These are phyloP conservation scores for Mormyrus hasselquistii DNA, from an alignment of 2,797 vertebrate genomes.

Conservation along the genomic window DNA sequence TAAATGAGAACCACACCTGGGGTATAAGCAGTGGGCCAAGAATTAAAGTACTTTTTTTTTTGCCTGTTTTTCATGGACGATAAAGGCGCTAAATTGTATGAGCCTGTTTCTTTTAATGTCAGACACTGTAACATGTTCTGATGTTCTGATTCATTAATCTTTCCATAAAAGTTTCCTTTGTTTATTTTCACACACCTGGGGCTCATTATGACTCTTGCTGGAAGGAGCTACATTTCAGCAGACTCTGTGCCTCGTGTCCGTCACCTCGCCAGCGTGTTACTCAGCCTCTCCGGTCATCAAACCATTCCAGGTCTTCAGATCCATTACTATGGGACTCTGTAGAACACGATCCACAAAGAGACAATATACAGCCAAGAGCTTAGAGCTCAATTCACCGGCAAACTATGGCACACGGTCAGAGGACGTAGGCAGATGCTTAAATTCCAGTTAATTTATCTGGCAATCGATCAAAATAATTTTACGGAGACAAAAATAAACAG, in stretches of 20 bases:
- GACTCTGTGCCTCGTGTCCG: background rate
- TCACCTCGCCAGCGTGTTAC: background rate
- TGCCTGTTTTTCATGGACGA: background rate
- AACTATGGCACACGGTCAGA: background rate
- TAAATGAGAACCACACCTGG: background rate
- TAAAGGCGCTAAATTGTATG: background rate
- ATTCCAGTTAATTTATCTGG: background rate
- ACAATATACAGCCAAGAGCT: background rate
- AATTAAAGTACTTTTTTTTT: background rate
- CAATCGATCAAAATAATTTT: background rate
- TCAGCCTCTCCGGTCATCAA: background rate
- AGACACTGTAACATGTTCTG: background rate
- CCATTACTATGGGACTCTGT: background rate
- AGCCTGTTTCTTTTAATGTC: background rate
- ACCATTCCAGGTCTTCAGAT: background rate
- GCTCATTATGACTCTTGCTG: background rate
- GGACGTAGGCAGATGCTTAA: background rate
- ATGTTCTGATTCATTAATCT: background rate
- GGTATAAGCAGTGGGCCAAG: background rate
- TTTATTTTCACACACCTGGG: background rate
- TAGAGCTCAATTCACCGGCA: background rate
- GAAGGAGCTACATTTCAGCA: background rate
- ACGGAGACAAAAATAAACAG: background rate
- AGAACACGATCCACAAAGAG: background rate
- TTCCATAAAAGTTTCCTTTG: background rate